A percentile compares a stretch with the other conserved stretches of the same genome.
Conservation (phyloP, 2,113 vertebrate genomes). For the Mastomys natalensis region DNA sequence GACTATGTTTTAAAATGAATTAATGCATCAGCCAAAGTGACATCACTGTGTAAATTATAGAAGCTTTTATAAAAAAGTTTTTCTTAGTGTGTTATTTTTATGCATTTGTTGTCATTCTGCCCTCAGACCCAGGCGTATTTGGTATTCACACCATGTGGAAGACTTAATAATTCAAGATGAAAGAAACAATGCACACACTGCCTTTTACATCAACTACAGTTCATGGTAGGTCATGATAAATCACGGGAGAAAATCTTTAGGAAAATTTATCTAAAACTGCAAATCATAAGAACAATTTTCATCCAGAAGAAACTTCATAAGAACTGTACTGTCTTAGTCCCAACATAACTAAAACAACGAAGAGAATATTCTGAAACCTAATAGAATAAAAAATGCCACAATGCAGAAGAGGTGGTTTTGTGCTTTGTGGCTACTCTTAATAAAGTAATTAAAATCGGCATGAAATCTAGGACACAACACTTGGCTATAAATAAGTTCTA, state of each 20-base stretch:
- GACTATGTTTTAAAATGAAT: background rate
- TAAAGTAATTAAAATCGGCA: background rate
- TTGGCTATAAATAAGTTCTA: background rate
- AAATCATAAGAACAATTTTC: constrained; percentile 3
- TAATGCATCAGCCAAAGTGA: background rate
- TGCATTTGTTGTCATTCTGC: background rate
- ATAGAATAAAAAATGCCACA: constrained; percentile 39
- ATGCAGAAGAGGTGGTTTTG: background rate
- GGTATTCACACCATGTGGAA: background rate
- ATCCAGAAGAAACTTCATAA: constrained; percentile 15
- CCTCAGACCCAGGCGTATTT: background rate
- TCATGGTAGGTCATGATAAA: constrained; percentile 39
- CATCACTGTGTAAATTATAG: background rate
- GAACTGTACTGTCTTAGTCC: background rate
- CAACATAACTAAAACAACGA: background rate
- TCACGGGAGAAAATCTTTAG: background rate
- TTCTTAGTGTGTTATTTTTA: background rate
- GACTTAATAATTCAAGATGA: background rate
- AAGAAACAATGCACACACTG: background rate
- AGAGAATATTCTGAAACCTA: constrained; percentile 30
- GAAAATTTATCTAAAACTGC: background rate
- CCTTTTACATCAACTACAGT: constrained; percentile 4
- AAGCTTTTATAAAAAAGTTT: background rate
- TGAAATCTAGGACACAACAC: background rate
- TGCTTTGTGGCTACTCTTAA: background rate